These are phyloP conservation scores for Fissipunctia ypsillon DNA, from an alignment of 2,888 invertebrate genomes.

Conservation along the genomic window DNA sequence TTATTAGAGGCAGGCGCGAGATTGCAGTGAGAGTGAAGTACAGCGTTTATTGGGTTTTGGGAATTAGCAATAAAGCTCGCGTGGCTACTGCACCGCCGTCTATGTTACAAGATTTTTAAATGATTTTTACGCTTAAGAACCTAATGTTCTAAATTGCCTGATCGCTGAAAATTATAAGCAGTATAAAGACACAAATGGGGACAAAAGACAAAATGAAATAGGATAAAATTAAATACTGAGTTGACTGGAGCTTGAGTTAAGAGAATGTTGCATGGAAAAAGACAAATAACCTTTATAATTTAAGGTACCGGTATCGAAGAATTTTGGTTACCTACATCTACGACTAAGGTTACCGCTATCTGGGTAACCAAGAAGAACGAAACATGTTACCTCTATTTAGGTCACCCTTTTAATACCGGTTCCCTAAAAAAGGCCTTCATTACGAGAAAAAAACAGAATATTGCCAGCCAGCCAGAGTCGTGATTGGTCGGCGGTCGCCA, in stretches of 20 bases:
- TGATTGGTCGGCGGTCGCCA: too few species aligned
- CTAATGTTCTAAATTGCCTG: not conserved
- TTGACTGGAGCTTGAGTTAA: too few species aligned
- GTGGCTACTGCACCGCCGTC: conserved; percentile 56
- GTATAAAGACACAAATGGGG: not conserved
- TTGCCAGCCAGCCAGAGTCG: too few species aligned
- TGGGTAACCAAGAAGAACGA: too few species aligned
- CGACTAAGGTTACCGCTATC: too few species aligned
- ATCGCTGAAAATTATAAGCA: conserved; percentile 5
- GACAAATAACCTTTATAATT: too few species aligned
- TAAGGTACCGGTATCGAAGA: too few species aligned
- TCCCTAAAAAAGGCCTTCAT: too few species aligned
- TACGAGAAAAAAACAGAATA: too few species aligned
- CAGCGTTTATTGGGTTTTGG: conserved; percentile 80
- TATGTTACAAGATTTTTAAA: conserved; percentile 55
- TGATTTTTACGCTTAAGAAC: not conserved
- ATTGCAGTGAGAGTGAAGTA: conserved; percentile 75
- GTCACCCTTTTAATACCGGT: too few species aligned
- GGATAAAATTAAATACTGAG: not conserved
- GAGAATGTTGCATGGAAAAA: not conserved
- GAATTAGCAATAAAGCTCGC: conserved; percentile 80
- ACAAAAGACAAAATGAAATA: not conserved
- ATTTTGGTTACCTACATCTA: too few species aligned
- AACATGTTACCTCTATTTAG: too few species aligned
- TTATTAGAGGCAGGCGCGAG: conserved; percentile 62